These are phyloP conservation scores for Odontamblyopus rebecca DNA, from an alignment of 2,797 vertebrate genomes.

Conservation along the genomic window DNA sequence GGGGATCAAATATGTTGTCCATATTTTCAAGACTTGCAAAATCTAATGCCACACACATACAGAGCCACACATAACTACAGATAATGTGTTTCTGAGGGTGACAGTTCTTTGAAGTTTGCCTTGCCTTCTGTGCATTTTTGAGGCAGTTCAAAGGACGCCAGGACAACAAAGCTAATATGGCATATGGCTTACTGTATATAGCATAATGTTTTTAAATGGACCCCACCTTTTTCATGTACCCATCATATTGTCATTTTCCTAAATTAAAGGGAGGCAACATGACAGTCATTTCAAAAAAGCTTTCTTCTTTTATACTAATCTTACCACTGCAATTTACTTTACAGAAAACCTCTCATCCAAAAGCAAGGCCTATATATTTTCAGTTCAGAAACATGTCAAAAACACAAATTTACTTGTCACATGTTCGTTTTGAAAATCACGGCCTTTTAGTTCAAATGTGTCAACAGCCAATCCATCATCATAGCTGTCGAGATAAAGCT, in stretches of 20 bases:
- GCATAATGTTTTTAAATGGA: slow-evolving; percentile 29
- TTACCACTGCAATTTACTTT: slow-evolving; percentile 6
- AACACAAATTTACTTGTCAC: slow-evolving; percentile 38
- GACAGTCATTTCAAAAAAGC: slow-evolving; percentile 1
- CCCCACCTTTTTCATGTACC: slow-evolving; percentile 29
- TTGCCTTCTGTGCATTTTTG: slow-evolving; percentile 51
- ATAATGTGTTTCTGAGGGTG: slow-evolving; percentile 30
- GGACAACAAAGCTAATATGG: slow-evolving; percentile 57
- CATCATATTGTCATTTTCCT: slow-evolving; percentile 11
- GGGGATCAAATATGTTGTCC: too few species aligned
- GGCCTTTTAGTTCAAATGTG: slow-evolving; percentile 41
- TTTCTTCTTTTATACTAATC: slow-evolving; percentile 18
- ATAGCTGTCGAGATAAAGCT: slow-evolving; percentile 31
- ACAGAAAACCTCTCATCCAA: slow-evolving; percentile 6
- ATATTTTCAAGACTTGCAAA: slow-evolving; percentile 36
- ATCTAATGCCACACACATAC: slow-evolving; percentile 35
- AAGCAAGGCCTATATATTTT: slow-evolving; percentile 10
- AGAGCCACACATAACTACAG: slow-evolving; percentile 1
- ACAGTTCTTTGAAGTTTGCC: slow-evolving; percentile 58
- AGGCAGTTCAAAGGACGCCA: slow-evolving; percentile 54
- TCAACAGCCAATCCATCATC: slow-evolving; percentile 58
- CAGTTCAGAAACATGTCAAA: slow-evolving; percentile 11
- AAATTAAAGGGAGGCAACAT: background rate
- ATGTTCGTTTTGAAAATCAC: slow-evolving; percentile 33
- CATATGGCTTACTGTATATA: slow-evolving; percentile 17